phyloP scores from a whole-genome alignment of 2,797 vertebrate species.

The Setipinna tenuifilis region DNA sequence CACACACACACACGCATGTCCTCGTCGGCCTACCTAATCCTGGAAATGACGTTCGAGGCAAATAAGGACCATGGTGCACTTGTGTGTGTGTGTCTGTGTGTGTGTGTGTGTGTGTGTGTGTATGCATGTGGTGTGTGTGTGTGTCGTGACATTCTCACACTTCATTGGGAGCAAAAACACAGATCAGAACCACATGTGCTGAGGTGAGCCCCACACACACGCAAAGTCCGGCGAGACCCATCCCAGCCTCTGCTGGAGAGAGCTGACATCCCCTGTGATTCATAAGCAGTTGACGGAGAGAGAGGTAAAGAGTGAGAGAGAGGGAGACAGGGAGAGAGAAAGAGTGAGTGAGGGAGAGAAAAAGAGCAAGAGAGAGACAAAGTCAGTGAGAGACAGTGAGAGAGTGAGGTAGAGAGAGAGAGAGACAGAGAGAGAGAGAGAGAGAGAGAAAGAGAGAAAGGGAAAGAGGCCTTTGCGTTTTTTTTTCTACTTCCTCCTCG shows the following conservation, averaged over 20 bases:
- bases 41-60: constrained; percentile 23
- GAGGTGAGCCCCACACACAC: constrained; percentile 32
- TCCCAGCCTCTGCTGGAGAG: not conserved
- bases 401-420: too few relatives aligned
- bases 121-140: not conserved
- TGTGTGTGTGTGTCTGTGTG: constrained; percentile 28
- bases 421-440: not conserved
- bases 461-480: not conserved
- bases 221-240: not conserved
- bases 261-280: constrained; percentile 15
- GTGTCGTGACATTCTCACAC: constrained; percentile 44
- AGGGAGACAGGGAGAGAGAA: not conserved
- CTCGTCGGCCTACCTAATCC: not conserved
- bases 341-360: too few relatives aligned
- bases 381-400: too few relatives aligned
- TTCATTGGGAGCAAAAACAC: constrained; percentile 42
- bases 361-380: too few relatives aligned
- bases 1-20: not conserved
- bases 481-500: not conserved
- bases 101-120: too few relatives aligned
- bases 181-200: constrained; percentile 45
- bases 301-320: constrained; percentile 5
- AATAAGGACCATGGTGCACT: constrained; percentile 21
- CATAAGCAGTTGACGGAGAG: constrained; percentile 21
- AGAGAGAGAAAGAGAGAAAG: not conserved